Evolutionary conservation across 2,113 vertebrate species (phyloP), one percentile per base, ranked within the genome.

Genomic region (Saguinus midas): DNA sequence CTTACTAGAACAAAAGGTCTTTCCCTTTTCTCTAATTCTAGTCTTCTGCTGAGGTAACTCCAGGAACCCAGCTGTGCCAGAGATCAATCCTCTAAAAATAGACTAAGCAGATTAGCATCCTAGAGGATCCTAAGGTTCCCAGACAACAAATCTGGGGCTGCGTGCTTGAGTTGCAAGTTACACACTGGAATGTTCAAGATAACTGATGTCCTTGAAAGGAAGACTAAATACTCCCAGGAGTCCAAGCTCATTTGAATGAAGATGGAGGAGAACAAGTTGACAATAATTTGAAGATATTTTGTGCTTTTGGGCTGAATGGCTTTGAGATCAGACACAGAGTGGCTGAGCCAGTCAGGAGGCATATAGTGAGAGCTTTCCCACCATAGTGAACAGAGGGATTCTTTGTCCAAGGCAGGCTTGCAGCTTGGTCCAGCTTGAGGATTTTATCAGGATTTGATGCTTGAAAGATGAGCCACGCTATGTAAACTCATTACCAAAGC

Each of bases 31-130:
- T 88, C 88, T 43, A 81, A 91, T 16, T 86, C 89, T 55, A 80
- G 70, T 73, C 70, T 85, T 87, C 94, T 85, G 43, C 91, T 87
- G 97, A 95, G 72, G 79, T 70, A 48, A 91, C 18, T 70, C 73
- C 68, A 82, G 78, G 73, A 92, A 68, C 68, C 83, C 0, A 0
- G 64, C 0, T 57, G n/a, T 10, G 13, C 52, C 66, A 52, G 16
- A 92, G 37, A 83, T 27, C 45, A 25, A 13, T 40, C 45, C 82
- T 90, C 90, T 57, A 40, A 73, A 87, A 91, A 80, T 0, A 82
- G 21, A n/a, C 52, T 58, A 35, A 58, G 40, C 7, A 23, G 13
- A 75, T n/a, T 1, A 6, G 21, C 68, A 70, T 93, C 37, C 64
- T 50, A 17, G 43, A 78, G 72, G 80, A 55, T 29, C 48, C 68